Base-by-base conservation (phyloP, 2,113 vertebrate species). In the Phylloscopus trochiloides region DNA sequence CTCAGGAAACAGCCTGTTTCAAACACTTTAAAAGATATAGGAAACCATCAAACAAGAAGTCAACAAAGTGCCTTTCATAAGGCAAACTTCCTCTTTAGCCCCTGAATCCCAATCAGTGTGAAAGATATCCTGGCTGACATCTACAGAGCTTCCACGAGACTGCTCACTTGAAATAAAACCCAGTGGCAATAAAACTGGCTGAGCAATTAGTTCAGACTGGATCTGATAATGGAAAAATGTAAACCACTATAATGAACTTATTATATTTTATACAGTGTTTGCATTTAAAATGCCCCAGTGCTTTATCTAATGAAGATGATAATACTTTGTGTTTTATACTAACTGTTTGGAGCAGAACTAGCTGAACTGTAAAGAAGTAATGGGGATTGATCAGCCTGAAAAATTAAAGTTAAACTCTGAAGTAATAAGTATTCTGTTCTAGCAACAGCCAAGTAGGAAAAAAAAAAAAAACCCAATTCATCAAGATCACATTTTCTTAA, bases 291-390 rank as follows among this genome's bases (percentile, higher is more conserved):
- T 87, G 95, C 85, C 80, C 81, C 79, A 62, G 7, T 66, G 94
- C 94, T 93, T 84, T 88, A 82, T 47, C 74, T 94, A 94, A 96
- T 91, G 88, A 93, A 90, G 89, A 89, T 34, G 66, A 89, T 71
- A 91, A 87, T 29, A 77, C 63, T 88, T 77, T 50, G 71, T 85
- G 89, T 38, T 94, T 93, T 81, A 71, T 59, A 63, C 90, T 66
- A 81, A 88, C 88, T 88, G 50, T 57, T 86, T 66, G 75, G 91
- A 86, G 77, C 8, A 50, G 83, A 96, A 96, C 55, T 19, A 95
- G 83, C 88, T 94, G 88, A 97, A 87, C 84, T 96, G 90, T 71
- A 94, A 94, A 95, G 86, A 48, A 74, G 47, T 86, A 92, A 92
- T 45, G 47, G 91, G 71, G 92, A 93, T 50, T 62, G 75, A 94